Base-by-base conservation (phyloP, 2,888 invertebrate genomes). In the Eremobia ochroleuca region DNA sequence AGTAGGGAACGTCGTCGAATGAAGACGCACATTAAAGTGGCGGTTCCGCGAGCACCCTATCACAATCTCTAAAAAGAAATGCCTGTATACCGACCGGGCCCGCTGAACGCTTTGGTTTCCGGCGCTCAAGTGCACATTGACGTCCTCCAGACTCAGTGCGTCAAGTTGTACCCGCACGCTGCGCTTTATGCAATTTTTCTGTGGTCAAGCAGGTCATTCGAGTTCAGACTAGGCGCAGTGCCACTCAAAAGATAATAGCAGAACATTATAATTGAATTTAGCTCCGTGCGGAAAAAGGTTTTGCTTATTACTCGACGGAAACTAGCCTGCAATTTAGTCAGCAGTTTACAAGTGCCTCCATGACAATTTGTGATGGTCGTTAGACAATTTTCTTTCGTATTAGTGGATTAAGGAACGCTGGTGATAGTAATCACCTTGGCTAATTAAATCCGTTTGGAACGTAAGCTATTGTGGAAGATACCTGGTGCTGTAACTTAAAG, bases 361-460 rank as follows among this genome's bases (percentile, higher is more conserved):
- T 73, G 83, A 73, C 67, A 70, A 85, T 85, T 85, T 85, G 72
- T 82, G 62, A 65, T 59, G 40, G 77, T 72, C 65, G 68, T 76
- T 81, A 77, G 71, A 73, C 73, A 73, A 86, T 85, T 77, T 83
- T 85, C 85, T 86, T 85, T 73, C 74, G 80, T 83, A 83, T 75
- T 85, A 74, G 65, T 52, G 64, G 61, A 61, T 72, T 69, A 72
- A 74, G 61, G 64, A 49, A 62, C 62, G 59, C 59, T 59, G 49
- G 66, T 18, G 73, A 82, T 77, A 61, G 66, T 70, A 76, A 83
- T 82, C 72, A 13, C 40, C 40, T 75, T 73, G n/a, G 71, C 65
- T 83, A 79, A 83, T 85, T 82, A 71, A 82, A 69, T 80, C 58
- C 66, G 62, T 76, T 73, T 70, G 28, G 70, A 69, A 59, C 62